Evolutionary conservation across 2,888 invertebrate genomes (phyloP).

Genomic region (Melangyna quadrimaculata): DNA sequence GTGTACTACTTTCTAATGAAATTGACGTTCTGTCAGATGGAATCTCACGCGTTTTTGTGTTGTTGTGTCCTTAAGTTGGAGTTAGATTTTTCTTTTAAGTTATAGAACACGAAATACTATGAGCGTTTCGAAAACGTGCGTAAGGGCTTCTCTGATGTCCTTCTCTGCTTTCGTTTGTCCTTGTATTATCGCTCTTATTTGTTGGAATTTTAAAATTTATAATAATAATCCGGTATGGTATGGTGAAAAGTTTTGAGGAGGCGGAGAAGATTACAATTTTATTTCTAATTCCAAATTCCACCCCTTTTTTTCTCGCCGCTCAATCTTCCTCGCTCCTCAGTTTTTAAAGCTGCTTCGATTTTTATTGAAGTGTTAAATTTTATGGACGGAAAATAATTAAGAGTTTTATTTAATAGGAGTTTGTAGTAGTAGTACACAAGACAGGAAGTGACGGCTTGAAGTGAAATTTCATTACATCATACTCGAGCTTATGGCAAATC

Average conservation of each 20-base stretch:
- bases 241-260: background rate
- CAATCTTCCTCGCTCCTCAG: background rate
- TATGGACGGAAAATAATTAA: constrained; percentile 72
- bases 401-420: constrained; percentile 59
- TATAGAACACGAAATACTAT: background rate
- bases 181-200: background rate
- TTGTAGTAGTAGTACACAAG: background rate
- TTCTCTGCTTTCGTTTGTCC: background rate
- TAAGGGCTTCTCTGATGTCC: constrained; percentile 21
- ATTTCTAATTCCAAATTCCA: constrained; percentile 38
- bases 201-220: constrained; percentile 19
- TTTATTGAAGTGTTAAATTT: constrained; percentile 72
- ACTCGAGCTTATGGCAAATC: constrained; percentile 12
- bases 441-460: constrained; percentile 45
- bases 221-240: constrained; percentile 9
- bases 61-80: background rate
- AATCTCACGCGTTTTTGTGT: constrained; percentile 51
- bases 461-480: constrained; percentile 34
- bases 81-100: constrained; percentile 16
- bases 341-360: constrained; percentile 63
- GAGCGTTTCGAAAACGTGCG: constrained; percentile 22
- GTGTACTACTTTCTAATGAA: constrained; percentile 63
- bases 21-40: constrained; percentile 53
- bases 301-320: constrained; percentile 34
- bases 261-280: constrained; percentile 28